Evolutionary conservation across 2,888 invertebrate species (phyloP), one percentile per base, ranked within the genome.

Genomic region (Orthosia incerta): DNA sequence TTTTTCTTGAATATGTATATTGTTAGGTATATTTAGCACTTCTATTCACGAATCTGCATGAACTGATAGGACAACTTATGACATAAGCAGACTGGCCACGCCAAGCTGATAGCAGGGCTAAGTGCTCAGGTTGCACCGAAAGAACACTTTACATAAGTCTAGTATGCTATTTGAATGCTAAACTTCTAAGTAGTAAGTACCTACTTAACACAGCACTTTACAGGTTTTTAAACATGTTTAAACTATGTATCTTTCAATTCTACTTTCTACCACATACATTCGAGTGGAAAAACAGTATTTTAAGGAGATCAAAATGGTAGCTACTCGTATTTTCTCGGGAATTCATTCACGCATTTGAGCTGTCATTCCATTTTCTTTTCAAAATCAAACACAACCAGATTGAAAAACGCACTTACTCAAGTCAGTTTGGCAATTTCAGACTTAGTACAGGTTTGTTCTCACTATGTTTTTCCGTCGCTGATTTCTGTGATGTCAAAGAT

Each of bases 141-240:
- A 31, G 57, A 18, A 31, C 16, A 31, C 12, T 53, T 53, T 7
- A 12, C 16, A 64, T 51, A 64, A 39, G 13, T 7, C 4, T 15
- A 31, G 20, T 2, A 13, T 16, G 20, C 53, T 20, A 20, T 16
- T 53, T 20, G 12, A 53, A 53, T 31, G 12, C 20, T 53, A 31
- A 12, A 53, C 31, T 18, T n/a, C 56, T 50, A n/a, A n/a, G 31
- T 51, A 26, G 26, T 1, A 26, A 26, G 26, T 26, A 26, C 26
- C 26, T 26, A 31, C 3, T 2, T 7, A 7, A 7, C 31, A 50
- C 4, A 53, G 64, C 64, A 64, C 64, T 55, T 64, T 31, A 64
- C 64, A 20, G 20, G 53, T 31, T 64, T 55, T 64, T 53, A n/a
- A 51, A 12, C 53, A 39, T 31, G 20, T 64, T 31, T 7, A 31